A percentile compares a stretch with the other conserved stretches of the same genome.
Conservation (phyloP, 2,113 vertebrate species). For the Pachypanchax playfairii region DNA sequence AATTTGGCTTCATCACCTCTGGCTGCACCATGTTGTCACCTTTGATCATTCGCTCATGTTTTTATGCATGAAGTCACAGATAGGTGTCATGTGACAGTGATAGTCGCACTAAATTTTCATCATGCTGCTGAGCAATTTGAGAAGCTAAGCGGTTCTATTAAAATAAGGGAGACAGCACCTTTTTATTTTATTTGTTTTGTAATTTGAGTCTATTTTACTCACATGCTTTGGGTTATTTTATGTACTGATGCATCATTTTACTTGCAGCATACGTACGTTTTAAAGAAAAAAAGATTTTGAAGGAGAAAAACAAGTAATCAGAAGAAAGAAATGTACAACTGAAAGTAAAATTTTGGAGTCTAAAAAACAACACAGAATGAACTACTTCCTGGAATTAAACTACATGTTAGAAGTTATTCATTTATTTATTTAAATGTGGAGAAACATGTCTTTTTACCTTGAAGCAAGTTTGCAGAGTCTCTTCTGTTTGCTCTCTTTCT, state of each 20-base stretch:
- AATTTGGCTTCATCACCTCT: conserved; percentile 36
- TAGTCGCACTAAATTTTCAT: conserved; percentile 62
- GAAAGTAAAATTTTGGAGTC: not conserved
- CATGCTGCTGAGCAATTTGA: conserved; percentile 35
- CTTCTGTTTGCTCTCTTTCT: conserved; percentile 16
- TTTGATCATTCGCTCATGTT: conserved; percentile 71
- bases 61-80: conserved; percentile 66
- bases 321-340: not conserved
- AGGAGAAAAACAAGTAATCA: not conserved
- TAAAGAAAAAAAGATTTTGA: not conserved
- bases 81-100: conserved; percentile 51
- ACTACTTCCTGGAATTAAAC: not conserved
- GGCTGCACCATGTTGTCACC: conserved; percentile 55
- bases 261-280: no score
- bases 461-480: not conserved
- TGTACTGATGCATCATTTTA: no score
- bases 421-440: conserved; percentile 1
- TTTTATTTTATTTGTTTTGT: not conserved
- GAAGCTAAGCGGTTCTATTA: conserved; percentile 33
- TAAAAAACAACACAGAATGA: not conserved
- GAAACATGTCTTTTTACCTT: not conserved
- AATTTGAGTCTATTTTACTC: no score
- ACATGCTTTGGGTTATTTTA: no score
- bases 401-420: not conserved
- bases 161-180: not conserved